These are phyloP conservation scores for Drosophila littoralis DNA, from an alignment of 1,140 invertebrate genomes.

Conservation along the genomic window DNA sequence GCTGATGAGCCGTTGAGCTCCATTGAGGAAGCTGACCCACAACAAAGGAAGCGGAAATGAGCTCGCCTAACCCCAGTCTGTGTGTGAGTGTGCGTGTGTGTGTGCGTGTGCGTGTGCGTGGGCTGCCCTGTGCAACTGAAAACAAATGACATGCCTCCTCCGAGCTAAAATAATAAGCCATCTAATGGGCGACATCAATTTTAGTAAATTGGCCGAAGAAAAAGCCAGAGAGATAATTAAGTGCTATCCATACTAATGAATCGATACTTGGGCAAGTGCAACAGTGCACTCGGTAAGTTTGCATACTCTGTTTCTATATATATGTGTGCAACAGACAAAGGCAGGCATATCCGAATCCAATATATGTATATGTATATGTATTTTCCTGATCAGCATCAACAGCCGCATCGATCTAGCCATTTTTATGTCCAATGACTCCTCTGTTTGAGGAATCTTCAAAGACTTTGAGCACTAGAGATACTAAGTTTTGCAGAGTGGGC, in stretches of 20 bases:
- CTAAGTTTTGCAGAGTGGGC: no score
- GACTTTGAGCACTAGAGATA: no score
- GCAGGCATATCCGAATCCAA: no score
- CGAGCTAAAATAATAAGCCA: slow-evolving; percentile 12
- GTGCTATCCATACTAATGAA: neutral
- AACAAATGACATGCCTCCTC: slow-evolving; percentile 11
- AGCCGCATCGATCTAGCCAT: no score
- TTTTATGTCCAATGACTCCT: no score
- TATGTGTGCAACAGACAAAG: no score
- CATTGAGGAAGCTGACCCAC: slow-evolving; percentile 39
- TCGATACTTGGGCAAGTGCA: neutral
- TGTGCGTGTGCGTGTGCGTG: slow-evolving; percentile 21
- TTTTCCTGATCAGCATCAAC: no score
- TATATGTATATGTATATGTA: no score
- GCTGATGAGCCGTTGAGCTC: slow-evolving; percentile 20
- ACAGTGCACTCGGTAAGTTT: neutral
- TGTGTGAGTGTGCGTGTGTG: slow-evolving; percentile 4
- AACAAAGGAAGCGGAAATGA: slow-evolving; percentile 76
- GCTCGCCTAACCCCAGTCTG: slow-evolving; percentile 39
- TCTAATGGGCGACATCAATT: slow-evolving; percentile 41
- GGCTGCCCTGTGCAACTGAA: slow-evolving; percentile 17
- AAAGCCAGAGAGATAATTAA: neutral
- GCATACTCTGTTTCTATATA: neutral
- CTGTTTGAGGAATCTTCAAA: no score
- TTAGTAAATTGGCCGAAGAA: slow-evolving; percentile 32